These are phyloP conservation scores for Rhinella marina DNA, from an alignment of 2,797 vertebrate species.

Conservation along the genomic window DNA sequence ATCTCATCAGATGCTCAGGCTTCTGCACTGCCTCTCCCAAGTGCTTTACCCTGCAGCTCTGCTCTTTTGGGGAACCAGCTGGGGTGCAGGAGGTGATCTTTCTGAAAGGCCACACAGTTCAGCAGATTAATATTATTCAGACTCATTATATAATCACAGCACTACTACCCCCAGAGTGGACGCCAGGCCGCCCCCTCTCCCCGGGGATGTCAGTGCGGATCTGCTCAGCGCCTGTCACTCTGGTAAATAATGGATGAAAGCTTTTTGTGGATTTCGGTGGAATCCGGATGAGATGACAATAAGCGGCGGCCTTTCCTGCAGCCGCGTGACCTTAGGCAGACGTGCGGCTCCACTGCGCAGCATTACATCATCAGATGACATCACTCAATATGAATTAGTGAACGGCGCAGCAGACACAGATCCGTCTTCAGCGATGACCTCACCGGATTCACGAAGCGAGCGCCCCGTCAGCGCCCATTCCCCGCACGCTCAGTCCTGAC, in stretches of 20 bases:
- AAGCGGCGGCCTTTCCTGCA: conserved; percentile 10
- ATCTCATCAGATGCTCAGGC: no score
- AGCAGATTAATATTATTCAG: no score
- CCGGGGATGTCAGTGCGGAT: neutral
- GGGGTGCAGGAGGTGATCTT: no score
- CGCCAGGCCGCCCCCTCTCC: neutral
- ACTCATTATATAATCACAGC: no score
- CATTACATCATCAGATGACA: conserved; percentile 43
- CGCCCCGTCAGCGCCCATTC: conserved; percentile 1
- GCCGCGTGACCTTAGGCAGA: conserved; percentile 42
- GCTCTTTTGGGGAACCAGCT: no score
- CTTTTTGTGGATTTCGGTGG: neutral
- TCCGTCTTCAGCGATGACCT: neutral
- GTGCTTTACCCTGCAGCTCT: no score
- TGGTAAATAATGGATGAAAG: conserved; percentile 27
- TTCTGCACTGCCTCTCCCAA: no score
- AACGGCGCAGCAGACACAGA: neutral
- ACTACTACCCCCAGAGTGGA: no score
- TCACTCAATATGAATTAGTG: conserved; percentile 36
- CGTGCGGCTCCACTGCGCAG: conserved; percentile 31
- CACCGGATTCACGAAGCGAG: neutral
- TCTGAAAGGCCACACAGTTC: no score
- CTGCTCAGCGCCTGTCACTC: neutral
- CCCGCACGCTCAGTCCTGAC: neutral
- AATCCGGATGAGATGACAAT: conserved; percentile 5